Conservation (phyloP, 2,797 vertebrate genomes). For the Pteropus rufus region DNA sequence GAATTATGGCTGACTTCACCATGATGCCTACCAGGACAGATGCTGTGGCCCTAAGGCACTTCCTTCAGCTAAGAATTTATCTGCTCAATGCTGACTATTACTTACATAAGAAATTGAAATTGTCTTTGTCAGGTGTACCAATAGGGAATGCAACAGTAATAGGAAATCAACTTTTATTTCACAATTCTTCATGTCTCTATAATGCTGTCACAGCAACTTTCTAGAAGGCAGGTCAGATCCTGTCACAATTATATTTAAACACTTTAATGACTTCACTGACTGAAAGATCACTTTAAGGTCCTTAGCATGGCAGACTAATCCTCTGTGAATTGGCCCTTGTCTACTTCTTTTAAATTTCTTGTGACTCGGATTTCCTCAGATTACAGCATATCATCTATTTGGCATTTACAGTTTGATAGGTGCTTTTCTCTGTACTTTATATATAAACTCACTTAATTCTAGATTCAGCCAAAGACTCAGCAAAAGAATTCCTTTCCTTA, state of each 20-base stretch:
- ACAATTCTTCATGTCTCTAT: constrained; percentile 23
- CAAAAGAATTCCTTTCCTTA: not conserved
- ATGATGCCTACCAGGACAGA: not conserved
- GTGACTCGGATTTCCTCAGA: not conserved
- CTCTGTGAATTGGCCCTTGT: not conserved
- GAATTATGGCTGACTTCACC: not conserved
- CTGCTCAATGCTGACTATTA: not conserved
- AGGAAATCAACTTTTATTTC: constrained; percentile 14
- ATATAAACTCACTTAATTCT: not conserved
- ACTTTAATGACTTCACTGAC: not conserved
- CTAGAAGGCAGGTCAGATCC: not conserved
- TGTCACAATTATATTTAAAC: constrained; percentile 29
- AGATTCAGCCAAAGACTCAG: not conserved
- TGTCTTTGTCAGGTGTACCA: constrained; percentile 33
- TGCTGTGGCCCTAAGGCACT: not conserved
- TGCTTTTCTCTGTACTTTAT: not conserved
- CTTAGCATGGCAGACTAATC: not conserved
- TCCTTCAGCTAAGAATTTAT: not conserved
- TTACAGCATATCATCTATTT: not conserved
- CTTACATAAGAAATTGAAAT: constrained; percentile 30
- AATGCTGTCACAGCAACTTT: constrained; percentile 30
- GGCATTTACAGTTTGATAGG: not conserved
- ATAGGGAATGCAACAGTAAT: not conserved
- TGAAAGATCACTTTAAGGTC: not conserved
- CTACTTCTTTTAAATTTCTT: not conserved